phyloP scores from a whole-genome alignment of 2,113 vertebrate genomes.

The Macrotis lagotis region DNA sequence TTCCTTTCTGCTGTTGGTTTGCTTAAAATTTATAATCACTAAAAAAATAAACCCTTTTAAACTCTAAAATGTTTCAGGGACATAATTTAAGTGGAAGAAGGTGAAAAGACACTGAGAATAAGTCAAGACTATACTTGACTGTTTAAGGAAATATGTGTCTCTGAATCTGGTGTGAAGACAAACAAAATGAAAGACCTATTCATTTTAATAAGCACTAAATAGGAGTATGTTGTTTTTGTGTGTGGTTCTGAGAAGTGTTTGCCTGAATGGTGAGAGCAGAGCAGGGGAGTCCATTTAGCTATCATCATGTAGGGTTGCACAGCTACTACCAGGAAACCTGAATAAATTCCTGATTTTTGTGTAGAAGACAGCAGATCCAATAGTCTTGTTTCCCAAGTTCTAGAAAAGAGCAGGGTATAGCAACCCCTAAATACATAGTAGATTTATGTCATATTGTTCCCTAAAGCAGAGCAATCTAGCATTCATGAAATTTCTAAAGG shows the following conservation, averaged over 20 bases:
- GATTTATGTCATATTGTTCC: not conserved
- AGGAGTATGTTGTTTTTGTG: not conserved
- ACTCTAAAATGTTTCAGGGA: not conserved
- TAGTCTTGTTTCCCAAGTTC: not conserved
- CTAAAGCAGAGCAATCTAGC: not conserved
- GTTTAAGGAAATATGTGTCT: not conserved
- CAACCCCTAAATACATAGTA: not conserved
- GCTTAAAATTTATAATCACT: not conserved
- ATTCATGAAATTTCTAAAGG: not conserved
- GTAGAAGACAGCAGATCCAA: not conserved
- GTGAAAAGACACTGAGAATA: not conserved
- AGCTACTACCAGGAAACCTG: not conserved
- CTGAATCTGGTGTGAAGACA: not conserved
- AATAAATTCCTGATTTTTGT: not conserved
- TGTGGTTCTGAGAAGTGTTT: not conserved
- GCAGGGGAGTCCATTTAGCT: not conserved
- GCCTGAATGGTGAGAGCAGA: not conserved
- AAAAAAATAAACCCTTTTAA: not conserved
- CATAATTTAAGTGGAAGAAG: not conserved
- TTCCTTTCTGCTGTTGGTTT: not conserved
- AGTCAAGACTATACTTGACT: not conserved
- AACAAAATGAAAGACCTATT: not conserved
- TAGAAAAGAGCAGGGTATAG: not conserved
- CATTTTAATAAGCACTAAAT: not conserved
- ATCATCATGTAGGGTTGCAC: not conserved